phyloP scores from a whole-genome alignment of 2,797 vertebrate species.

The Micropoecilia bifurca region DNA sequence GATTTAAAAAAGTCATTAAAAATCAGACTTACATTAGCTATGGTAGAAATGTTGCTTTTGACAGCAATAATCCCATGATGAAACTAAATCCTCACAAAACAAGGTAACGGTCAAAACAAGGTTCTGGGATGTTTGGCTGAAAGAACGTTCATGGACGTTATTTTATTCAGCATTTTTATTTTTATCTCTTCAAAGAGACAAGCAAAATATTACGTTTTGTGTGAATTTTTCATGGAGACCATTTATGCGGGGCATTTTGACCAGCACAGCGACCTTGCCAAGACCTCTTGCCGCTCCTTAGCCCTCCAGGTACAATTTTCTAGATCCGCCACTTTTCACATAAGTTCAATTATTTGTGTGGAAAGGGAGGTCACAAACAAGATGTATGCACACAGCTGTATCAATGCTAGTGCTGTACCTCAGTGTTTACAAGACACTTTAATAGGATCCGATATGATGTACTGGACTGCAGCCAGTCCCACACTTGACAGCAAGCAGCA shows the following conservation, averaged over 20 bases:
- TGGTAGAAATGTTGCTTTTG: too few species aligned
- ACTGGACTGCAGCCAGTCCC: slow-evolving; percentile 66
- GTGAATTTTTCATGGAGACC: not conserved
- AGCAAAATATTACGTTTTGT: not conserved
- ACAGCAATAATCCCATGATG: not conserved
- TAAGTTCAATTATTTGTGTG: slow-evolving; percentile 45
- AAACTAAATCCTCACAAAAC: not conserved
- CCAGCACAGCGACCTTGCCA: not conserved
- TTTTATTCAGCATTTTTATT: too few species aligned
- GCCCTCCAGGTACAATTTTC: not conserved
- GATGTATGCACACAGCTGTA: slow-evolving; percentile 46
- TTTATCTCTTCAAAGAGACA: not conserved
- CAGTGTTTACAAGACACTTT: slow-evolving; percentile 55
- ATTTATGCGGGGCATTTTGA: not conserved
- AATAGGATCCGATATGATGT: slow-evolving; percentile 65
- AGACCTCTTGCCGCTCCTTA: not conserved
- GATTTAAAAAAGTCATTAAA: too few species aligned
- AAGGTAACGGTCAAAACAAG: not conserved
- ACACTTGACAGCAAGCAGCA: slow-evolving; percentile 54
- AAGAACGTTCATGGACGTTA: not conserved
- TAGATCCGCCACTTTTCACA: slow-evolving; percentile 7
- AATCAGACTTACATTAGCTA: too few species aligned
- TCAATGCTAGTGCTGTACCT: slow-evolving; percentile 15
- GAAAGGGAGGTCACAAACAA: slow-evolving; percentile 45
- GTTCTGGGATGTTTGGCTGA: not conserved